These are phyloP conservation scores for Sylvia atricapilla DNA, from an alignment of 2,113 vertebrate species.

Conservation along the genomic window DNA sequence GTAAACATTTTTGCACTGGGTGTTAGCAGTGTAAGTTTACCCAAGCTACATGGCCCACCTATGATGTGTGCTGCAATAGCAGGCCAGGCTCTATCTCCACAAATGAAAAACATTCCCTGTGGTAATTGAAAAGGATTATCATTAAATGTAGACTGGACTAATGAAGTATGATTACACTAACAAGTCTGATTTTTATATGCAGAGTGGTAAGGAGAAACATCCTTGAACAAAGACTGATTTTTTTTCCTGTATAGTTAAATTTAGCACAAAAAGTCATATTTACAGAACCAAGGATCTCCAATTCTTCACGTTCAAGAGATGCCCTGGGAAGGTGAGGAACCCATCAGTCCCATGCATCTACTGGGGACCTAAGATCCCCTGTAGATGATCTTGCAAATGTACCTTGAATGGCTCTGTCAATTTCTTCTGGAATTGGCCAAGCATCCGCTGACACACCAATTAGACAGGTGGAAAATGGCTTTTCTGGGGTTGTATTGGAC, in stretches of 20 bases:
- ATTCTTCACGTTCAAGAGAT: not conserved
- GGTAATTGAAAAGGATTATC: no score
- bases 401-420: not conserved
- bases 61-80: no score
- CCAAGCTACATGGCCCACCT: no score
- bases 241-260: not conserved
- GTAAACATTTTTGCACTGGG: no score
- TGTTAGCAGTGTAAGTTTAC: no score
- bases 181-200: not conserved
- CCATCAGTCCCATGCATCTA: not conserved
- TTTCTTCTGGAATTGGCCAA: not conserved
- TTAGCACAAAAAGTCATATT: not conserved
- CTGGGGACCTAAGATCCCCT: not conserved
- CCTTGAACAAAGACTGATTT: not conserved
- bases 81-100: no score
- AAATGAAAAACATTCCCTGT: no score
- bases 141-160: no score
- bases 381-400: not conserved
- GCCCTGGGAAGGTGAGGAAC: not conserved
- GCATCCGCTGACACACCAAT: not conserved
- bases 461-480: not conserved
- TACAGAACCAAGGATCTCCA: not conserved
- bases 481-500: not conserved
- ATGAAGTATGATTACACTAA: no score
- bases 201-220: not conserved